Base-by-base conservation (phyloP, 2,113 vertebrate species). In the Daphoenositta chrysoptera region DNA sequence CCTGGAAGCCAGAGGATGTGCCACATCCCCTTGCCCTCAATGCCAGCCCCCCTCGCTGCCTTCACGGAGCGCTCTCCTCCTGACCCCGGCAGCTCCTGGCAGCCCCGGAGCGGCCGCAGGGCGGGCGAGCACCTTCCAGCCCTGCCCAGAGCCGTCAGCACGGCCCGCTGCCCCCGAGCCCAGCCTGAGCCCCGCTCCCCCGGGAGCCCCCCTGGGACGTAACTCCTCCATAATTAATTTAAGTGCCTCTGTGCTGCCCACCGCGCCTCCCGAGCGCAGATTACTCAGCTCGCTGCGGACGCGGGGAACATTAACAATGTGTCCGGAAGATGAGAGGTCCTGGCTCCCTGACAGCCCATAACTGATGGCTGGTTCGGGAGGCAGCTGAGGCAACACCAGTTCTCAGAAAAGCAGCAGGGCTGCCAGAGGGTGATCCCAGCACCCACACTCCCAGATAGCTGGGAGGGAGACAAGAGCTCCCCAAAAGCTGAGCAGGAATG, bases 81-180 rank as follows among this genome's bases (percentile, higher is more conserved):
- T 11, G 28, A 54, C 45, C 69, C 33, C 9, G 33, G 20, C 37
- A 82, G 6, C 75, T 60, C 83, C 35, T 61, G 54, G 5, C 70
- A 11, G 33, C 0, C 1, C n/a, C 6, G 65, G 35, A 60, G 37
- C 70, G 64, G 75, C 35, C 39, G 0, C 79, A 47, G 22, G 44
- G 50, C 50, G 24, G 50, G 39, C 8, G 1, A 69, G 57, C 56
- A 33, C 30, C 33, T 26, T 30, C 18, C 33, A 5, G 60, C 45
- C 50, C 75, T 57, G 63, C 70, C 80, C 54, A 22, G 23, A 56
- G 40, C 15, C 2, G 37, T 15, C 76, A 57, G 53, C 24, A 18
- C 1, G 0, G 37, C 27, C 0, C 1, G 17, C n/a, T 61, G 68
- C 82, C 56, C 30, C 54, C 0, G 1, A 42, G 64, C 44, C 39